These are phyloP conservation scores for Magallana ariakensis DNA, from an alignment of 1,140 invertebrate genomes.

Conservation along the genomic window DNA sequence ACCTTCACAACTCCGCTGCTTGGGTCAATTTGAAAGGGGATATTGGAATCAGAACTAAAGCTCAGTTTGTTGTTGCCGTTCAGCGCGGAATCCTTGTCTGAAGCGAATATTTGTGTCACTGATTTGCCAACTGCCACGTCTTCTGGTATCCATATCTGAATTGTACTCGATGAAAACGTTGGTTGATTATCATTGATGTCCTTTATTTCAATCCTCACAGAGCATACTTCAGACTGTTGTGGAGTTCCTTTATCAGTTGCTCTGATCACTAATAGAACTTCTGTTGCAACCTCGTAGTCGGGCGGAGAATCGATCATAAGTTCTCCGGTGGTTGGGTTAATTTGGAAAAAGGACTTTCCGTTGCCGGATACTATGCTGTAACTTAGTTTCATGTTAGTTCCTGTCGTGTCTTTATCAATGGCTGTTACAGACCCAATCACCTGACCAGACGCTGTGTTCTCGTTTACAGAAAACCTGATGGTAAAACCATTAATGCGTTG, in stretches of 20 bases:
- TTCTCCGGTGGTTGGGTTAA: neutral
- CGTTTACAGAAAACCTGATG: neutral
- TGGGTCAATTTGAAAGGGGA: neutral
- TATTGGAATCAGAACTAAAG: neutral
- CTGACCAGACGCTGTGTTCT: neutral
- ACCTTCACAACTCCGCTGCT: neutral
- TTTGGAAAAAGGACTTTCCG: neutral
- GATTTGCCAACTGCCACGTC: neutral
- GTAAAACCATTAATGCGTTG: too few relatives aligned
- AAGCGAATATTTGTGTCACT: neutral
- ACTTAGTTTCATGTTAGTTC: neutral
- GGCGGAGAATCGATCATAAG: neutral
- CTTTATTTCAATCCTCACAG: neutral
- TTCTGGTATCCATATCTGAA: constrained; percentile 15
- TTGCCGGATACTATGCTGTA: neutral
- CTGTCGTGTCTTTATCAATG: neutral
- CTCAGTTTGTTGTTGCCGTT: neutral
- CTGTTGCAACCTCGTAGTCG: neutral
- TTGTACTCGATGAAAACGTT: neutral
- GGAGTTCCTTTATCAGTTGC: neutral
- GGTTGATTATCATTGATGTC: neutral
- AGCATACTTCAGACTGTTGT: neutral
- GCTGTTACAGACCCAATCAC: neutral
- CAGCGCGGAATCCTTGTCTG: neutral
- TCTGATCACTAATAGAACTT: neutral